These are phyloP conservation scores for Periparus ater DNA, from an alignment of 2,797 vertebrate species.

Conservation along the genomic window DNA sequence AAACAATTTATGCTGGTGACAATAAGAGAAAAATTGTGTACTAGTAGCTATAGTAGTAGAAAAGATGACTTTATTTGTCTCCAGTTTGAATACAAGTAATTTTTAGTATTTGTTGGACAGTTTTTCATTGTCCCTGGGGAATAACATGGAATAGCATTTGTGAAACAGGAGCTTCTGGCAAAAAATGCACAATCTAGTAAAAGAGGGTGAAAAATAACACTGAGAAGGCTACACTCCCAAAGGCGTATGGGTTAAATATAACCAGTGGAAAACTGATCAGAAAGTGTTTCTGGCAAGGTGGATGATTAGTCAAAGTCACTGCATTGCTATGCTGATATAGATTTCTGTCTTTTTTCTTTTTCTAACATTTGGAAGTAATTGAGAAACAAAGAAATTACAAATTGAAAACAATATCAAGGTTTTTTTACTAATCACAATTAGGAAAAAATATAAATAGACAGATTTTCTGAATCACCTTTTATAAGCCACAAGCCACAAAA, in stretches of 20 bases:
- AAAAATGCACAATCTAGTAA: not conserved
- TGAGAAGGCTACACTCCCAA: not conserved
- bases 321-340: not conserved
- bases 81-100: not conserved
- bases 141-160: not conserved
- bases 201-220: not conserved
- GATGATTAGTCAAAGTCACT: not conserved
- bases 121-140: not conserved
- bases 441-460: not conserved
- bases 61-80: not conserved
- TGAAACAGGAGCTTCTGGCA: constrained; percentile 23
- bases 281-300: not conserved
- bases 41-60: not conserved
- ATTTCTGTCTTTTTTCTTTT: not conserved
- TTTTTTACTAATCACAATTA: not conserved
- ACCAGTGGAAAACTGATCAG: not conserved
- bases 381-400: not conserved
- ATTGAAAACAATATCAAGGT: not conserved
- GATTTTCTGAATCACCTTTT: not conserved
- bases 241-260: not conserved
- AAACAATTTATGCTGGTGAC: not conserved
- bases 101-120: not conserved
- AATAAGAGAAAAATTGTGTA: not conserved
- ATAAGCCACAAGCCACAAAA: not conserved
- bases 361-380: not conserved